phyloP scores from a whole-genome alignment of 2,888 invertebrate genomes.

The Volucella bombylans region DNA sequence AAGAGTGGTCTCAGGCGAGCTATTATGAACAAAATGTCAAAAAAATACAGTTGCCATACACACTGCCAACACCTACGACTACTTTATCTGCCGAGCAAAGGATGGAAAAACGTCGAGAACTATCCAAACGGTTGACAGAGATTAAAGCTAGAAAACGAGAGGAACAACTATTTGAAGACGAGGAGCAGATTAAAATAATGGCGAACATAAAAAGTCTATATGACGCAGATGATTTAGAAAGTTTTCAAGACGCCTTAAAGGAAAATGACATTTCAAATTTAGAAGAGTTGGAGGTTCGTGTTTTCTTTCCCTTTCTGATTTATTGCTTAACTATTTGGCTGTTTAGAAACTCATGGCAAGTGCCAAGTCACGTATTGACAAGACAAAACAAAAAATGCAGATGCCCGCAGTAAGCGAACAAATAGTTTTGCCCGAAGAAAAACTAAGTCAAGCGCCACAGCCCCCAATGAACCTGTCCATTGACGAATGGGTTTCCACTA shows the following conservation, averaged over 20 bases:
- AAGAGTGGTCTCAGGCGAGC: conserved; percentile 91
- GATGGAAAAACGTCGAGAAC: conserved; percentile 92
- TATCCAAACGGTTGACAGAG: conserved; percentile 92
- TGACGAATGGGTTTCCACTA: conserved; percentile 79
- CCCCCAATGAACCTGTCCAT: conserved; percentile 79
- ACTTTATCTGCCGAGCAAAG: conserved; percentile 88
- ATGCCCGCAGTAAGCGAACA: conserved; percentile 54
- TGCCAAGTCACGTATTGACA: conserved; percentile 83
- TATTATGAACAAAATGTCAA: conserved; percentile 92
- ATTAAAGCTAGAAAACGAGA: conserved; percentile 94
- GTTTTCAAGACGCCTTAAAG: conserved; percentile 88
- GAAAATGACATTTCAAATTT: conserved; percentile 89
- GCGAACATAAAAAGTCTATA: conserved; percentile 89
- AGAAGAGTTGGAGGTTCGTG: conserved; percentile 89
- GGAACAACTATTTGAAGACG: conserved; percentile 93
- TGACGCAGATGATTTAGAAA: conserved; percentile 89
- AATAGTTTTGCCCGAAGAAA: conserved; percentile 75
- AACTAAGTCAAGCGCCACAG: conserved; percentile 76
- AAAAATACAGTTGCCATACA: conserved; percentile 93
- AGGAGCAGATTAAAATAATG: conserved; percentile 91
- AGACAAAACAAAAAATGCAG: conserved; percentile 88
- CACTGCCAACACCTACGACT: conserved; percentile 84
- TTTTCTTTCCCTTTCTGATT: background rate
- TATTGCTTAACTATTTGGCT: background rate
- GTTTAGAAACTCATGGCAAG: conserved; percentile 74